Conservation (phyloP, 2,113 vertebrate species). For the Pithys albifrons region DNA sequence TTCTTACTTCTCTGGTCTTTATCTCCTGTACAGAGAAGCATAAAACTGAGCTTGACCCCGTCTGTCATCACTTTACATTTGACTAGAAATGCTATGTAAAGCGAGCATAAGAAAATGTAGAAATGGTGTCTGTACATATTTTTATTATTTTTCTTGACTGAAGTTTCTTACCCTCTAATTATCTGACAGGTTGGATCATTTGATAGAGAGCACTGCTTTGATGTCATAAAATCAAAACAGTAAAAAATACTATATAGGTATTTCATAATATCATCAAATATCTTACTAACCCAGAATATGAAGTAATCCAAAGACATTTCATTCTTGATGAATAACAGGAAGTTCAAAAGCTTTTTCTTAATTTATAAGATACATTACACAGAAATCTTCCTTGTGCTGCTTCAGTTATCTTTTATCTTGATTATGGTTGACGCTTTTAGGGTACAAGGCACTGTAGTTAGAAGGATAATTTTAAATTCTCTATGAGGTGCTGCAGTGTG, state of each 20-base stretch:
- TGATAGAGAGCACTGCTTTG: neutral
- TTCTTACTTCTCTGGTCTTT: neutral
- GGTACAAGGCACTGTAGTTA: neutral
- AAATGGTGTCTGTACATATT: neutral
- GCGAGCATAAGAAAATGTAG: neutral
- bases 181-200: neutral
- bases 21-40: neutral
- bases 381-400: neutral
- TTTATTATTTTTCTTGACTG: neutral
- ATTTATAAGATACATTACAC: constrained; percentile 27
- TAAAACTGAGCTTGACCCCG: neutral
- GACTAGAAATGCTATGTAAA: neutral
- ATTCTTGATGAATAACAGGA: neutral
- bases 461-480: constrained; percentile 31
- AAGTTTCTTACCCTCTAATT: neutral
- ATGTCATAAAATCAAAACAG: constrained; percentile 2
- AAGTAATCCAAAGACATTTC: constrained; percentile 2
- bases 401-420: constrained; percentile 31
- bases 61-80: neutral
- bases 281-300: neutral
- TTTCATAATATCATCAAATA: neutral
- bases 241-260: neutral
- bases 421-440: constrained; percentile 42
- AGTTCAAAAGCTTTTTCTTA: constrained; percentile 40
- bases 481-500: constrained; percentile 29